phyloP scores from a whole-genome alignment of 2,888 invertebrate species.

The Cephus spinipes region DNA sequence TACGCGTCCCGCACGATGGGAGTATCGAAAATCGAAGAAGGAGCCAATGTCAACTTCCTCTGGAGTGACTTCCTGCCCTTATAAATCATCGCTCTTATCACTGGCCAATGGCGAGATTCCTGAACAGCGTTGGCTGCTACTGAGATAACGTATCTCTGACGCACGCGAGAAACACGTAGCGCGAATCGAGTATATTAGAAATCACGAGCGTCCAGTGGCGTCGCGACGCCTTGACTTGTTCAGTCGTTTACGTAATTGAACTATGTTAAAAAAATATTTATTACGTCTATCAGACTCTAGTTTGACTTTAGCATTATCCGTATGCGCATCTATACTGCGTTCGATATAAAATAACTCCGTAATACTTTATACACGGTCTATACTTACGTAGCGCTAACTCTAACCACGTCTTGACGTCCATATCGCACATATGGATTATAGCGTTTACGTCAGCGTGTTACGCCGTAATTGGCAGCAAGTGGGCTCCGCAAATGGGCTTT shows the following conservation, averaged over 20 bases:
- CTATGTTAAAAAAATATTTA: not conserved
- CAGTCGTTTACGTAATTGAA: not conserved
- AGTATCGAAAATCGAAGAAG: not conserved
- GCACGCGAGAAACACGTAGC: not conserved
- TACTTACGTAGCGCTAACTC: not conserved
- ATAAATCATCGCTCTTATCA: not conserved
- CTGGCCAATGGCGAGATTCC: not conserved
- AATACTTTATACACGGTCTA: not conserved
- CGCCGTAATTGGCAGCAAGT: slow-evolving; percentile 50
- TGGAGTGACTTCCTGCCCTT: not conserved
- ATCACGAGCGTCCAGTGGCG: not conserved
- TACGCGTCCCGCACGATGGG: not conserved
- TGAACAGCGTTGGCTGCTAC: not conserved
- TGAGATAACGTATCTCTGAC: not conserved
- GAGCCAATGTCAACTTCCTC: not conserved
- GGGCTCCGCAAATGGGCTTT: slow-evolving; percentile 44
- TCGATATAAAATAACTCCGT: not conserved
- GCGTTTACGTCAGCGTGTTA: slow-evolving; percentile 41
- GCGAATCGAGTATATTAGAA: not conserved
- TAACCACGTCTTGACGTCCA: not conserved
- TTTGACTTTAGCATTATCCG: not conserved
- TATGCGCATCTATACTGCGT: not conserved
- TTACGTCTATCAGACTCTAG: not conserved
- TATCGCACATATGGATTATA: slow-evolving; percentile 1
- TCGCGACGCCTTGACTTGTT: not conserved